These are phyloP conservation scores for Dinothrombium tinctorium DNA, from an alignment of 1,140 invertebrate genomes.

Conservation along the genomic window DNA sequence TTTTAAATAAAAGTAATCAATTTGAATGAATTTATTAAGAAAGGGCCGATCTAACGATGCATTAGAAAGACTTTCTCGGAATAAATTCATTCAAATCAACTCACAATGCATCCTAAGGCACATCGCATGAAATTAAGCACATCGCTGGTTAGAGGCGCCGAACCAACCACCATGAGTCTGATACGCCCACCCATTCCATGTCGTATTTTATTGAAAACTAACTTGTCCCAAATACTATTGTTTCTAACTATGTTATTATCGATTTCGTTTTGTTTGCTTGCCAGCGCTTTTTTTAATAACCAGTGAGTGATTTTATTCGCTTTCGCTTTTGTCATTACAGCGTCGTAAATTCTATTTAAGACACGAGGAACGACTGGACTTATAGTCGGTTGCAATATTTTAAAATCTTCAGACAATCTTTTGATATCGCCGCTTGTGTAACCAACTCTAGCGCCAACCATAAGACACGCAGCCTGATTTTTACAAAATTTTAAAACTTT, in stretches of 20 bases:
- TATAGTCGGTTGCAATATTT: constrained; percentile 40
- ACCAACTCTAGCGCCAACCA: constrained; percentile 71
- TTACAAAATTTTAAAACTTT: too few relatives aligned
- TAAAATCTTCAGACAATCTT: constrained; percentile 67
- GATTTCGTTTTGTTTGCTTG: constrained; percentile 58
- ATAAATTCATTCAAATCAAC: too few relatives aligned
- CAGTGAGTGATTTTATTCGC: constrained; percentile 49
- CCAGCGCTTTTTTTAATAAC: constrained; percentile 57
- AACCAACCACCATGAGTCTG: constrained; percentile 76
- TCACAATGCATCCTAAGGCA: constrained; percentile 67
- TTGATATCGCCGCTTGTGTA: constrained; percentile 83
- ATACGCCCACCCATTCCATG: constrained; percentile 74
- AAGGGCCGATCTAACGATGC: too few relatives aligned
- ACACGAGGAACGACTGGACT: constrained; percentile 73
- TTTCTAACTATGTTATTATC: constrained; percentile 52
- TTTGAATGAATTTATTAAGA: too few relatives aligned
- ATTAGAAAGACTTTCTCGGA: too few relatives aligned
- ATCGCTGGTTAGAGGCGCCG: constrained; percentile 71
- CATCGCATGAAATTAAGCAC: constrained; percentile 81
- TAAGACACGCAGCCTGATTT: constrained; percentile 50
- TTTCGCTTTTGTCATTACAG: constrained; percentile 36
- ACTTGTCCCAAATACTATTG: constrained; percentile 67
- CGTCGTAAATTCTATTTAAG: constrained; percentile 78
- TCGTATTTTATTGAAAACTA: constrained; percentile 48
- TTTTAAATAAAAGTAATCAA: too few relatives aligned